Conservation (phyloP, 1,140 invertebrate genomes). For the Drosophila ercepeae region DNA sequence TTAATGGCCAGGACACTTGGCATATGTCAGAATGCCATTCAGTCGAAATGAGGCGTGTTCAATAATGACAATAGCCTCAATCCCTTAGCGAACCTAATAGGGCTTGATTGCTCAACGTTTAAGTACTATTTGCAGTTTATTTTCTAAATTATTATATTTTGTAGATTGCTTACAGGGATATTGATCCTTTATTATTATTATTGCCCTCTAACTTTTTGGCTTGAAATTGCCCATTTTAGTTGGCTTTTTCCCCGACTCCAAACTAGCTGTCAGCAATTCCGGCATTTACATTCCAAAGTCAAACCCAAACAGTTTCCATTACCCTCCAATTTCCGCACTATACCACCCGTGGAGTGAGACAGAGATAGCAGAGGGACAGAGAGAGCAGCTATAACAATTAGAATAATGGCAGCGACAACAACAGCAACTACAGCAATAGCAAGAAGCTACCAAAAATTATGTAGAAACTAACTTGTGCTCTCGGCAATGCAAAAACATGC, state of each 20-base stretch:
- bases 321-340: conserved; percentile 3
- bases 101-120: not conserved
- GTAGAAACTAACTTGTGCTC: conserved; percentile 31
- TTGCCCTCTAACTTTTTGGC: not conserved
- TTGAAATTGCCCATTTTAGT: conserved; percentile 1
- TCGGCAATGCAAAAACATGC: conserved; percentile 49
- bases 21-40: conserved; percentile 43
- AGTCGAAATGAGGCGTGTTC: conserved; percentile 27
- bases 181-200: not conserved
- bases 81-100: conserved; percentile 13
- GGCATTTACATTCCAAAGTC: conserved; percentile 34
- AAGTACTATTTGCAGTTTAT: not conserved
- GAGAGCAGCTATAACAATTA: conserved; percentile 62
- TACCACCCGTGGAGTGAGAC: not conserved
- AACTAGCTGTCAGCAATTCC: conserved; percentile 35
- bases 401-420: conserved; percentile 55
- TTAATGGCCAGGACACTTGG: conserved; percentile 9
- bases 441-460: conserved; percentile 45
- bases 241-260: not conserved
- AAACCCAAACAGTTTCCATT: conserved; percentile 36
- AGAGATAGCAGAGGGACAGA: not conserved
- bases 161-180: not conserved
- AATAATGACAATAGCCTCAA: conserved; percentile 23
- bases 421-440: no score
- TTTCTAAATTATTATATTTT: not conserved